A percentile compares a stretch with the other conserved stretches of the same genome.
These are phyloP conservation scores for Gonocerus acuteangulatus DNA, from an alignment of 2,888 invertebrate species.

Conservation along the genomic window DNA sequence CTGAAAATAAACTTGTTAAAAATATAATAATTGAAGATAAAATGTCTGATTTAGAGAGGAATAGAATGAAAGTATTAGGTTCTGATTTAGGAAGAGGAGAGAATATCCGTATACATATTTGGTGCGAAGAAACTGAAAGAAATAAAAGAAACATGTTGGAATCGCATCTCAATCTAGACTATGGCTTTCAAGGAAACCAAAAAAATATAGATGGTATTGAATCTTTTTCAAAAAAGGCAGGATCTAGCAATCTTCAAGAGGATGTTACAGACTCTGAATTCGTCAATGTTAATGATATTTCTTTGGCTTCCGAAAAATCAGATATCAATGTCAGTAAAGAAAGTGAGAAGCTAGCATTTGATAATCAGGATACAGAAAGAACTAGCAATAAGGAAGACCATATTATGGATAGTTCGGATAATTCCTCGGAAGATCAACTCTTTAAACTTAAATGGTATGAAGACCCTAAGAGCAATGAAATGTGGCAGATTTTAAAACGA, in stretches of 20 bases:
- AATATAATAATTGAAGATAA: background rate
- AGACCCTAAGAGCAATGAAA: background rate
- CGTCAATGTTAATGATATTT: background rate
- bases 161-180: constrained; percentile 1
- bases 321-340: background rate
- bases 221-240: background rate
- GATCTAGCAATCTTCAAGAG: background rate
- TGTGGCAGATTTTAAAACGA: background rate
- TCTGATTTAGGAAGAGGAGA: constrained; percentile 6
- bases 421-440: background rate
- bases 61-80: constrained; percentile 4
- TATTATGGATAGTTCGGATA: no score
- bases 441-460: background rate
- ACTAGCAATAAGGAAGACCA: background rate
- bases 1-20: background rate
- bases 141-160: constrained; percentile 2
- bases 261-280: background rate
- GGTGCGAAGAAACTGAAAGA: background rate
- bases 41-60: constrained; percentile 2
- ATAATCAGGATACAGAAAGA: background rate
- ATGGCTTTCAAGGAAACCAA: background rate
- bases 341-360: background rate
- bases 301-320: no score
- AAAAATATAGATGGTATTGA: background rate
- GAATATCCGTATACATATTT: background rate